phyloP scores from a whole-genome alignment of 2,113 vertebrate genomes.

The Taxidea taxus region DNA sequence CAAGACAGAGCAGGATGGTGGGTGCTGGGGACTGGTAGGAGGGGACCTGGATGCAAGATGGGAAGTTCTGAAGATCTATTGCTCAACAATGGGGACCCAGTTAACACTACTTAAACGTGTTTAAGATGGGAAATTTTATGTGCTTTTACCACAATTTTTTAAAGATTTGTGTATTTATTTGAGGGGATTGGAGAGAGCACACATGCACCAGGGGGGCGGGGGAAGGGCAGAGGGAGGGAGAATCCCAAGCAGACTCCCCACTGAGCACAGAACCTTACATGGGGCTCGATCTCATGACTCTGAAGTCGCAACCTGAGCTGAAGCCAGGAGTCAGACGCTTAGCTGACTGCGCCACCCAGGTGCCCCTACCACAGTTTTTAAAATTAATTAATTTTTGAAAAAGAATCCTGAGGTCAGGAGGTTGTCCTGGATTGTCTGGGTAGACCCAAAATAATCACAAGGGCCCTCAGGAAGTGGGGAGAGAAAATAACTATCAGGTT shows the following conservation, averaged over 20 bases:
- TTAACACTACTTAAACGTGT: too few relatives aligned
- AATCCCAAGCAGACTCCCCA: background rate
- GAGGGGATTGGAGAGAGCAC: too few relatives aligned
- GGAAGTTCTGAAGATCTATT: background rate
- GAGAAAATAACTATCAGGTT: background rate
- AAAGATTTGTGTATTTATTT: background rate
- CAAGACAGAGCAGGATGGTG: background rate
- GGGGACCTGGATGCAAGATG: too few relatives aligned
- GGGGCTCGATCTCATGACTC: background rate
- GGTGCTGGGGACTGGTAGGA: background rate
- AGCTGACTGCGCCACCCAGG: background rate
- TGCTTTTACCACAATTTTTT: background rate
- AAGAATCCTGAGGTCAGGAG: background rate
- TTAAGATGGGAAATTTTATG: background rate
- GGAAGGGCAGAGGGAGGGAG: background rate
- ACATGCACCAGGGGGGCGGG: too few relatives aligned
- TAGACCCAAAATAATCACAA: background rate
- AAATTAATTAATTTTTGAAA: background rate
- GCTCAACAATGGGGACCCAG: too few relatives aligned
- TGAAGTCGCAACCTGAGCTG: background rate
- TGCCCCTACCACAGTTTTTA: background rate
- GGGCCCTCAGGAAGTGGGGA: background rate
- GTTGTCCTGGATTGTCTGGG: background rate
- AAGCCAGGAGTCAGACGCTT: background rate
- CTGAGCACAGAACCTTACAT: background rate